Conservation (phyloP, 2,888 invertebrate genomes). For the Archips xylosteana region DNA sequence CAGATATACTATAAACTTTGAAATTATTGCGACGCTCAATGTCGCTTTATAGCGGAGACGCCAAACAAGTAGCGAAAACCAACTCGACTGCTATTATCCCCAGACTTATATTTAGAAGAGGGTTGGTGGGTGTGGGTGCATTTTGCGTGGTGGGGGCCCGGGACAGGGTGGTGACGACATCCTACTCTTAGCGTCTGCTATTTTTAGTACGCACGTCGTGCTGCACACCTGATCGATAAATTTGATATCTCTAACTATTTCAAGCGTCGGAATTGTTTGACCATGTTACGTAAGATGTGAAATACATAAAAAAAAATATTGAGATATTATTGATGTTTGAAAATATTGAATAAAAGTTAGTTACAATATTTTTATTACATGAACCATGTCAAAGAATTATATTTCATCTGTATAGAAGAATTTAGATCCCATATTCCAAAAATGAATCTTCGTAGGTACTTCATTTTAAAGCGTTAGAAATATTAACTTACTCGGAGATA, state of each 20-base stretch:
- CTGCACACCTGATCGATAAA: conserved; percentile 59
- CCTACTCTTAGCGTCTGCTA: conserved; percentile 53
- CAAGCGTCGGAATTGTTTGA: conserved; percentile 23
- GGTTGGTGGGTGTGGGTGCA: conserved; percentile 33
- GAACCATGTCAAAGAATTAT: no score
- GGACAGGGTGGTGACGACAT: conserved; percentile 44
- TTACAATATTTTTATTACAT: no score
- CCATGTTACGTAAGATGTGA: background rate
- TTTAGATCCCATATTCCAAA: no score
- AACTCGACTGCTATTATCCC: conserved; percentile 6
- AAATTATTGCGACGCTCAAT: background rate
- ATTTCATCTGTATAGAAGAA: no score
- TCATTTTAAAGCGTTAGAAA: no score
- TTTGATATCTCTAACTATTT: conserved; percentile 36
- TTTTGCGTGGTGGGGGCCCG: conserved; percentile 35
- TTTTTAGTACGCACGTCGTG: conserved; percentile 55
- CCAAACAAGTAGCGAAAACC: conserved; percentile 8
- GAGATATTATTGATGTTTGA: background rate
- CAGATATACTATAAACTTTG: background rate
- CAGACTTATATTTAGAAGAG: conserved; percentile 36
- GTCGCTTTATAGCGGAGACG: background rate
- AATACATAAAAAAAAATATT: no score
- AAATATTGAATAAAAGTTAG: background rate
- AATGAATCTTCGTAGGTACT: no score
- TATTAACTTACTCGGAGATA: no score